These are phyloP conservation scores for Ardeotis arabs DNA, from an alignment of 2,113 vertebrate species.

Conservation along the genomic window DNA sequence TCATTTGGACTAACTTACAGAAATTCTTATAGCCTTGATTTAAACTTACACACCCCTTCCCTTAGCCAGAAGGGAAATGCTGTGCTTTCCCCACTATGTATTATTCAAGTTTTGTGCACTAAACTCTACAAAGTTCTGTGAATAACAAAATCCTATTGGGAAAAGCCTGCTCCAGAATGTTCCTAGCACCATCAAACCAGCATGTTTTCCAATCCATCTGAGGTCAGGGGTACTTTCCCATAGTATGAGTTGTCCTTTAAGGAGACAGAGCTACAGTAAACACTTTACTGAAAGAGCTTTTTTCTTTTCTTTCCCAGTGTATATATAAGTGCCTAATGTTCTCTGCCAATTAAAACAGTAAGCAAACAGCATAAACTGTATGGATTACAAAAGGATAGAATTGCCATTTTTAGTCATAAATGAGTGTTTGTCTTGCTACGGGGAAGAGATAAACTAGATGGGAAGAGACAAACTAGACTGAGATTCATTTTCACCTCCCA, in stretches of 20 bases:
- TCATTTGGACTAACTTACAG: neutral
- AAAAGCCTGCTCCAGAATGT: neutral
- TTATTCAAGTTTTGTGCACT: neutral
- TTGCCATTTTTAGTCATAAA: conserved; percentile 40
- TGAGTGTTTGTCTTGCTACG: conserved; percentile 3
- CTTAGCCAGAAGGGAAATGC: neutral
- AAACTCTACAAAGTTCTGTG: neutral
- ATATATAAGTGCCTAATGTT: neutral
- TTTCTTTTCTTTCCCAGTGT: neutral
- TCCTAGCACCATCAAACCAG: neutral
- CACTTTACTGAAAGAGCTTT: neutral
- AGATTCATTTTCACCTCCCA: conserved; percentile 45
- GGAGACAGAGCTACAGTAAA: neutral
- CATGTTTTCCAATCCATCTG: neutral
- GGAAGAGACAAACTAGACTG: neutral
- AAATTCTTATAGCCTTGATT: neutral
- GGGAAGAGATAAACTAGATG: conserved; percentile 1
- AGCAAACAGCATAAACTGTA: conserved; percentile 38
- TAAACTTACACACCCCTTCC: neutral
- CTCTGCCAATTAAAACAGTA: conserved; percentile 67
- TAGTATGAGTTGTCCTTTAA: neutral
- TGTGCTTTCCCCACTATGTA: neutral
- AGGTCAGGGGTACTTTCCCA: neutral
- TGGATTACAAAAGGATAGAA: conserved; percentile 30
- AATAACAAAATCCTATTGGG: neutral